Base-by-base conservation (phyloP, 1,140 invertebrate genomes). In the Drosophila leontia region DNA sequence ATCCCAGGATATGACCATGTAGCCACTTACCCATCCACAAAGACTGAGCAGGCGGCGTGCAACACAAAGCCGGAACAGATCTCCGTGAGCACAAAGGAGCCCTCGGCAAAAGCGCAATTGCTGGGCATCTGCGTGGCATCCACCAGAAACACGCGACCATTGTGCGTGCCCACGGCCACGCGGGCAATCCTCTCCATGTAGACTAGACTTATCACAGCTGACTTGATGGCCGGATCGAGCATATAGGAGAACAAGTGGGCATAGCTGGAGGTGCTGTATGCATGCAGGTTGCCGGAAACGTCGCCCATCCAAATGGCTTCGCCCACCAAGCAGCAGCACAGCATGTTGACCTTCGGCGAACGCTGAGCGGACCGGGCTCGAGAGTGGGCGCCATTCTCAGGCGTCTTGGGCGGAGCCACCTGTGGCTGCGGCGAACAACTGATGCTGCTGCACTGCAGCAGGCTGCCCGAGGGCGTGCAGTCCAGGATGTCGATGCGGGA, bases 231-330 rank as follows among this genome's bases (percentile, higher is more conserved):
- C 84, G 75, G 91, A 83, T 94, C 94, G 11, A 95, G 78, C 62
- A 93, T 91, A 68, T 95, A 95, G 12, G 94, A 93, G 85, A 95
- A 96, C 53, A 95, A 86, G 84, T 94, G 94, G 35, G 86, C 92
- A 67, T 94, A 95, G 84, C 93, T 94, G 9, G 93, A 81, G 29
- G 93, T 93, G 68, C 94, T 94, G 78, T 97, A 98, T 1, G 97
- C 96, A 81, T 97, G 96, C 53, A 98, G 95, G 61, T 96, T 95
- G 15, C 97, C 97, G 0, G 94, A 93, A 60, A 95, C 96, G 92
- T 98, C 97, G 0, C 97, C 97, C 61, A 98, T 95, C 98, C 98
- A 99, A 53, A 98, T 95, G 39, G 69, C 95, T 94, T 23, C 82
- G 26, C 78, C 91, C 51, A 97, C 95, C 3, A 95, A 94, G 83